Evolutionary conservation across 2,888 invertebrate species (phyloP).

Genomic region (Mayetiola destructor): DNA sequence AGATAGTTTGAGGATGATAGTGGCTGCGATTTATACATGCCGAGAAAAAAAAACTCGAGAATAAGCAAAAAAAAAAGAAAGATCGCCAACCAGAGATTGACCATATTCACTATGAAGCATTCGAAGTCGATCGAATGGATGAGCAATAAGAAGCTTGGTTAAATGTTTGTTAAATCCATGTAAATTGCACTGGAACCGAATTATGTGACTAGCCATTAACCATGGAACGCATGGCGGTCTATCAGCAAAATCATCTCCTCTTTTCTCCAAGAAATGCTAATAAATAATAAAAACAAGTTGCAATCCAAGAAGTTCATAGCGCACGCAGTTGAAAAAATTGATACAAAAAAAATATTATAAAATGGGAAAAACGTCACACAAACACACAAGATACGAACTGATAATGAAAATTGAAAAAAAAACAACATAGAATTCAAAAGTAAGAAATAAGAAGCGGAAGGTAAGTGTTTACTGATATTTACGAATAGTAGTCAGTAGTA

Average conservation of each 20-base stretch:
- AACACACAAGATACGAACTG: slow-evolving; percentile 1
- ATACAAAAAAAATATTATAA: background rate
- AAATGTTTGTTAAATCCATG: background rate
- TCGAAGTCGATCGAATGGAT: no score
- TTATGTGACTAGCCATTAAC: background rate
- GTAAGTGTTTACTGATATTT: no score
- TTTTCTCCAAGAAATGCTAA: slow-evolving; percentile 1
- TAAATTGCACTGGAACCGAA: background rate
- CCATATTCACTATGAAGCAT: no score
- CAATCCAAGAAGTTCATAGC: background rate
- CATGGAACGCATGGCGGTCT: no score
- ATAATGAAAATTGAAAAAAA: background rate
- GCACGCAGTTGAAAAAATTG: slow-evolving; percentile 6
- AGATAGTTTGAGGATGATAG: slow-evolving; percentile 4
- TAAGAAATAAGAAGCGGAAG: no score
- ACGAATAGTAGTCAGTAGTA: no score
- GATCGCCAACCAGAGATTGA: no score
- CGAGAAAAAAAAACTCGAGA: no score
- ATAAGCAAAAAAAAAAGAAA: no score
- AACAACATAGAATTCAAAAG: no score
- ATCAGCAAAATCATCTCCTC: background rate
- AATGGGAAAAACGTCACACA: background rate
- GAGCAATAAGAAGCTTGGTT: no score
- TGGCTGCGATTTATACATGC: background rate
- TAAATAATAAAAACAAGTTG: slow-evolving; percentile 11